phyloP scores from a whole-genome alignment of 2,113 vertebrate species.

The Scatophagus argus region DNA sequence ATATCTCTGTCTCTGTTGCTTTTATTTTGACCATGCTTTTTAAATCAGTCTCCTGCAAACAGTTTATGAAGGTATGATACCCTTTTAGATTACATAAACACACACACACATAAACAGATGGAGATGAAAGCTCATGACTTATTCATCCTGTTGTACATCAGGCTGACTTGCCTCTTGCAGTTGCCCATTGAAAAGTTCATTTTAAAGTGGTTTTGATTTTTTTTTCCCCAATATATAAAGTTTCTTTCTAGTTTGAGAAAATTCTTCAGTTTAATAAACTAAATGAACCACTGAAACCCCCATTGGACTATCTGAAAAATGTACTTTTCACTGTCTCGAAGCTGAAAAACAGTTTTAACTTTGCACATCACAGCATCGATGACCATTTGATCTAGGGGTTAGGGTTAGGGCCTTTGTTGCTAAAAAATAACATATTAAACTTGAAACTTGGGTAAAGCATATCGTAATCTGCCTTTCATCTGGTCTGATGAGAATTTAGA shows the following conservation, averaged over 20 bases:
- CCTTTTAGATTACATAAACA: neutral
- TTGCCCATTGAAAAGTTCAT: too few relatives aligned
- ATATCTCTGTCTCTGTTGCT: neutral
- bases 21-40: neutral
- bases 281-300: neutral
- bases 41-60: too few relatives aligned
- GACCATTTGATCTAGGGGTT: neutral
- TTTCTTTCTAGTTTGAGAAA: neutral
- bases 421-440: neutral
- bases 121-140: neutral
- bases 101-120: neutral
- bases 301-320: neutral
- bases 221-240: too few relatives aligned
- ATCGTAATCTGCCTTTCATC: neutral
- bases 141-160: neutral
- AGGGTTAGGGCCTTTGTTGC: neutral
- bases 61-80: neutral
- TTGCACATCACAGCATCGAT: neutral
- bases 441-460: neutral
- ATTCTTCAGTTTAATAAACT: neutral
- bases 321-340: neutral
- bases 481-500: neutral
- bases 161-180: neutral
- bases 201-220: neutral
- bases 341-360: neutral